Evolutionary conservation across 2,113 vertebrate species (phyloP), one percentile per base, ranked within the genome.

Genomic region (Thalassoma bifasciatum): DNA sequence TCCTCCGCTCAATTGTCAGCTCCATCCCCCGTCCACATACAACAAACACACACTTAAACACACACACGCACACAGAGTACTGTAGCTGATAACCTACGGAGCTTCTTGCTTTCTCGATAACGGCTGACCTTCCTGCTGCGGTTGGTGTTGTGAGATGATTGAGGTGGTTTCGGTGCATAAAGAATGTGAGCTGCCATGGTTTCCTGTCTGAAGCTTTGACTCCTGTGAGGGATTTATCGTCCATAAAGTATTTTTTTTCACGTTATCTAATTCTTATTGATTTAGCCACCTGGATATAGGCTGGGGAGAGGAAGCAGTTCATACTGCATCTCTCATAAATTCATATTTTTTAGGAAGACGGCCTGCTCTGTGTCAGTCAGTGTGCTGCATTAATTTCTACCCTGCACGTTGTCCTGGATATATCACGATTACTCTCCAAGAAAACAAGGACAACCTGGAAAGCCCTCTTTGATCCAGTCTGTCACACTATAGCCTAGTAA

Each of bases 1-100:
- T 92, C 91, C 93, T 93, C 92, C 86, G 83, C 90, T 90, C 84
- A 76, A 64, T 92, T 86, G 81, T 91, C 89, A 86, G 89, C 86
- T 89, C 80, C 85, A 89, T 91, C 91, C 89, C 89, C 89, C 89
- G 86, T 93, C 79, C 78, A 90, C 86, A 88, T 90, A 89, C 81
- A 85, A 75, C 82, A 88, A 51, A 85, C 75, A 78, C 69, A 59
- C 51, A 77, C 82, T 81, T 47, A 42, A 40, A 52, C 77, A 56
- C 60, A 68, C 19, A 42, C 30, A 70, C n/a, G 49, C 61, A 83
- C 66, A 81, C 74, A 80, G 9, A 38, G 14, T 53, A 78, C 85
- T 89, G 79, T 75, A 83, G 81, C 84, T 68, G 82, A 89, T 91
- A 87, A 91, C 91, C 88, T 83, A 90, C 71, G 61, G 81, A 86